Percentiles rank a stretch among this genome's conserved stretches.
These are phyloP conservation scores for Chromoteleia sp. DNA, from an alignment of 2,888 invertebrate genomes.

Conservation along the genomic window DNA sequence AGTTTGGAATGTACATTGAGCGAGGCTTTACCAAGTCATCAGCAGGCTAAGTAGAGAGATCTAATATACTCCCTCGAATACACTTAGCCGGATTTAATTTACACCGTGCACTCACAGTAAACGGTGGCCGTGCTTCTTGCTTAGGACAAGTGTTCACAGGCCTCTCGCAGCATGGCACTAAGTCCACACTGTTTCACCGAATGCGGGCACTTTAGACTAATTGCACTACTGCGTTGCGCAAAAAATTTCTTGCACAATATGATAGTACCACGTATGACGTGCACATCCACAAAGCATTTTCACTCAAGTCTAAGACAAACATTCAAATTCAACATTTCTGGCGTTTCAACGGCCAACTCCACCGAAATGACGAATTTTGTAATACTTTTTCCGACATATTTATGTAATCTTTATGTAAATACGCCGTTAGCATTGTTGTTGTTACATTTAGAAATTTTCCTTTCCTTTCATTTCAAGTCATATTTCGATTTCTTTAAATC, in stretches of 20 bases:
- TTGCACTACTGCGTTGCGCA: conserved; percentile 76
- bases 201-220: conserved; percentile 79
- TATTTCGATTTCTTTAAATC: too few relatives aligned
- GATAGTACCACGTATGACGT: conserved; percentile 17
- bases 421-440: too few relatives aligned
- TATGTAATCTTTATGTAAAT: too few relatives aligned
- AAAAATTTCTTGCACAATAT: conserved; percentile 38
- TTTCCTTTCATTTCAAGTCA: too few relatives aligned
- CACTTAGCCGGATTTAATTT: conserved; percentile 83
- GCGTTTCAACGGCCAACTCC: background rate
- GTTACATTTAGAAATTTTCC: too few relatives aligned
- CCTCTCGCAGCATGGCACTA: conserved; percentile 59
- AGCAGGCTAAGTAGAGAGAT: conserved; percentile 74
- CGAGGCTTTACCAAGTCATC: conserved; percentile 59
- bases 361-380: background rate
- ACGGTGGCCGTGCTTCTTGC: conserved; percentile 73
- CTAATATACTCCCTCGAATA: conserved; percentile 81
- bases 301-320: conserved; percentile 23
- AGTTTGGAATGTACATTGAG: conserved; percentile 58
- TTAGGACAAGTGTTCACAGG: conserved; percentile 70
- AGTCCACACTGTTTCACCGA: conserved; percentile 65
- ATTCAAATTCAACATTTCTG: background rate
- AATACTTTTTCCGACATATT: too few relatives aligned
- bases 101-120: conserved; percentile 74
- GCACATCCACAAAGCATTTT: conserved; percentile 10